A percentile compares a stretch with the other conserved stretches of the same genome.
Conservation (phyloP, 1,140 invertebrate species). For the Phortica variegata region DNA sequence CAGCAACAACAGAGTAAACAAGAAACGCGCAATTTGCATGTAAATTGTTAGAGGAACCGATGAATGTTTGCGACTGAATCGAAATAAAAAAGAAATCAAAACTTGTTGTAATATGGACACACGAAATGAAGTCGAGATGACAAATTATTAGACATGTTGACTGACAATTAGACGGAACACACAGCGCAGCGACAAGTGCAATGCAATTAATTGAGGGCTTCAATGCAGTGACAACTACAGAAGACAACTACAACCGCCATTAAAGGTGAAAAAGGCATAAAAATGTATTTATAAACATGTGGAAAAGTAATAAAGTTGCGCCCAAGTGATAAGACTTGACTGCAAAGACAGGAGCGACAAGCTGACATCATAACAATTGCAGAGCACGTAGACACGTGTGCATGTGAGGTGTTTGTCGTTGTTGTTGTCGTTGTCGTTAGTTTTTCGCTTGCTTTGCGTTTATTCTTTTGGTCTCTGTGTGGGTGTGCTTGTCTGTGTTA, state of each 20-base stretch:
- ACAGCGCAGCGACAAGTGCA: constrained; percentile 34
- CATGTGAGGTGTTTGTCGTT: too few relatives aligned
- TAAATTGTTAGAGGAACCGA: constrained; percentile 52
- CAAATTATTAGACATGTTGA: constrained; percentile 46
- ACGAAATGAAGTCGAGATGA: constrained; percentile 48
- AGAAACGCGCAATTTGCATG: constrained; percentile 52
- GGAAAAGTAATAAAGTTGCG: too few relatives aligned
- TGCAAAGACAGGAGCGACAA: too few relatives aligned
- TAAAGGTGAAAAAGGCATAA: constrained; percentile 5
- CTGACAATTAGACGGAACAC: constrained; percentile 34
- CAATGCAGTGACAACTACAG: constrained; percentile 17
- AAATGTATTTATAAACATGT: too few relatives aligned
- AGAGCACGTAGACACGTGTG: too few relatives aligned
- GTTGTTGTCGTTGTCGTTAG: too few relatives aligned
- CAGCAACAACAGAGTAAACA: too few relatives aligned
- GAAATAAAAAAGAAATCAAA: constrained; percentile 49
- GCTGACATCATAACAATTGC: too few relatives aligned
- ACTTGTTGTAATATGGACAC: constrained; percentile 27
- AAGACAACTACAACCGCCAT: constrained; percentile 13
- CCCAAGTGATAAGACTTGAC: too few relatives aligned
- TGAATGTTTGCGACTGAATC: constrained; percentile 29
- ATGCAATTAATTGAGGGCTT: constrained; percentile 50
- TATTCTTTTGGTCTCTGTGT: too few relatives aligned
- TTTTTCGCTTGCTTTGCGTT: too few relatives aligned
- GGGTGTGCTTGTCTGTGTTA: too few relatives aligned